A percentile compares a stretch with the other conserved stretches of the same genome.
Evolutionary conservation across 2,113 vertebrate genomes (phyloP).

Genomic region (Calcarius ornatus): DNA sequence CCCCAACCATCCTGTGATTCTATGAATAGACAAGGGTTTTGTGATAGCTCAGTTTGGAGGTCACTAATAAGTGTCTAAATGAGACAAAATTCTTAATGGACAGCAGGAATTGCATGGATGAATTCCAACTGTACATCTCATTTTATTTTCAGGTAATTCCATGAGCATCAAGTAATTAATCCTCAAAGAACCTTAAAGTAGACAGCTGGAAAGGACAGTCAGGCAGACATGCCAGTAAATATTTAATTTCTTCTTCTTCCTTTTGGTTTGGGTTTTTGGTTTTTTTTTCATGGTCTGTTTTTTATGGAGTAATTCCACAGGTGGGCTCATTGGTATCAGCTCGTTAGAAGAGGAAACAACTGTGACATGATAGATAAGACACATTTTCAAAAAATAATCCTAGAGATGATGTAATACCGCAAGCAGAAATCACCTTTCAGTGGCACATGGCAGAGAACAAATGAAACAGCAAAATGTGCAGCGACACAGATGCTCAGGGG

Average conservation of each 20-base stretch:
- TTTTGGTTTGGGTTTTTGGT: neutral
- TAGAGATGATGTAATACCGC: neutral
- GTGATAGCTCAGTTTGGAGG: neutral
- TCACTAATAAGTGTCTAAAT: neutral
- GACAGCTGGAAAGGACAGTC: neutral
- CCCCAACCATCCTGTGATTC: neutral
- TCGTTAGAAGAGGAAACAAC: neutral
- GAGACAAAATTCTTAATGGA: neutral
- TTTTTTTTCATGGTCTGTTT: neutral
- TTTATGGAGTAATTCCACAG: neutral
- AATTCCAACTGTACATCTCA: rapidly evolving
- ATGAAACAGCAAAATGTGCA: neutral
- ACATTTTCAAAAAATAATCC: neutral
- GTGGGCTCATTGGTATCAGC: neutral
- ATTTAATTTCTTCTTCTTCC: neutral
- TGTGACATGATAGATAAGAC: neutral
- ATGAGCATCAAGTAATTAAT: neutral
- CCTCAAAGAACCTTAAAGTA: neutral
- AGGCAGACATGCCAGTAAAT: neutral
- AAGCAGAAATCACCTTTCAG: neutral
- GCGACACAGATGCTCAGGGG: neutral
- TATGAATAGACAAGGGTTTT: neutral
- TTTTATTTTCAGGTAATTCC: neutral
- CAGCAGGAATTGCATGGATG: neutral
- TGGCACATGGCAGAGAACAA: neutral